Evolutionary conservation across 2,888 invertebrate species (phyloP).

Genomic region (Gibbula magus): DNA sequence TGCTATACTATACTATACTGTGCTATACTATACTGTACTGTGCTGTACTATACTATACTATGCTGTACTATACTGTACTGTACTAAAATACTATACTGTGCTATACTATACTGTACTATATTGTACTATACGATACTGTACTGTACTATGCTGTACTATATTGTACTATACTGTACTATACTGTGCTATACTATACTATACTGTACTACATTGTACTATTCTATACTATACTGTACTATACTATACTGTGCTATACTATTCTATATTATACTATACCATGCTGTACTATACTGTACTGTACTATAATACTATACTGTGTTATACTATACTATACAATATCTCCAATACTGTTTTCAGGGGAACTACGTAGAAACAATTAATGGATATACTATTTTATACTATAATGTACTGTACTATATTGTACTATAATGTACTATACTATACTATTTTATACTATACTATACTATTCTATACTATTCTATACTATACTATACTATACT

Average conservation of each 20-base stretch:
- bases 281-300: neutral
- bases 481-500: slow-evolving; percentile 5
- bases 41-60: neutral
- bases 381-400: too few species aligned
- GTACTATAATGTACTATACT: too few species aligned
- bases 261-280: neutral
- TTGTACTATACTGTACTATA: neutral
- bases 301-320: neutral
- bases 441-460: neutral
- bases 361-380: too few species aligned
- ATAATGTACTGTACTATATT: too few species aligned
- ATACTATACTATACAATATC: too few species aligned
- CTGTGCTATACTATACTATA: neutral
- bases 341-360: too few species aligned
- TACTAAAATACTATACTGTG: too few species aligned
- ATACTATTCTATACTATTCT: neutral
- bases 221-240: neutral
- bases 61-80: neutral
- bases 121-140: neutral
- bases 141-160: neutral
- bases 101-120: neutral
- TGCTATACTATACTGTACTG: neutral
- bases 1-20: neutral
- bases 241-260: neutral
- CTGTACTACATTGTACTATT: neutral